A percentile compares a stretch with the other conserved stretches of the same genome.
Evolutionary conservation across 2,113 vertebrate species (phyloP).

Genomic region (Ploceus nigricollis): DNA sequence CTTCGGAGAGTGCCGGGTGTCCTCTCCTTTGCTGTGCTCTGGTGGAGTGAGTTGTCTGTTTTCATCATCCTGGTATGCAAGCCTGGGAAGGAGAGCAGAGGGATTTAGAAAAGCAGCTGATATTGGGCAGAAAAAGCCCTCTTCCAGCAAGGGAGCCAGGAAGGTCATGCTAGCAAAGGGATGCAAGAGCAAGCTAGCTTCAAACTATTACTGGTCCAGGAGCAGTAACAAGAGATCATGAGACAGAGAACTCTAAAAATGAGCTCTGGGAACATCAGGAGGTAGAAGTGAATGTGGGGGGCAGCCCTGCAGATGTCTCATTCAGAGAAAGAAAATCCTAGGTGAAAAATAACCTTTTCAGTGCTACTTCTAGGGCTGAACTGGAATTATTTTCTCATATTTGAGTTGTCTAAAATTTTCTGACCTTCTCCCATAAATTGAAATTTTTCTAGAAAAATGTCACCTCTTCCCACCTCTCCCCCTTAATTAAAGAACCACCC

Average conservation of each 20-base stretch:
- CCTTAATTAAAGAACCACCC: constrained; percentile 19
- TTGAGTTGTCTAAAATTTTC: neutral
- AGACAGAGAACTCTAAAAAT: neutral
- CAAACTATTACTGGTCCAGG: neutral
- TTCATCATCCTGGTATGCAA: constrained; percentile 89
- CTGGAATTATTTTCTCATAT: neutral
- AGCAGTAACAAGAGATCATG: neutral
- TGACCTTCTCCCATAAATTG: neutral
- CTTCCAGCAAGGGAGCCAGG: neutral
- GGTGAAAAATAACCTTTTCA: neutral
- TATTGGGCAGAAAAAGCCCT: neutral
- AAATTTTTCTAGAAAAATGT: neutral
- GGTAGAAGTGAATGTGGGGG: neutral
- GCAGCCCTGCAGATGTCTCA: neutral
- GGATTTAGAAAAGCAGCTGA: neutral
- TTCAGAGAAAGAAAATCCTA: neutral
- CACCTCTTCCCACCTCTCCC: constrained; percentile 6
- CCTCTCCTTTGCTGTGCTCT: constrained; percentile 77
- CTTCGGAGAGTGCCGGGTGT: constrained; percentile 80
- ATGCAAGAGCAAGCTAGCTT: neutral
- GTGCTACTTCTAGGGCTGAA: neutral
- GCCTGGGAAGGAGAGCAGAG: constrained; percentile 74
- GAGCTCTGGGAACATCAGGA: neutral
- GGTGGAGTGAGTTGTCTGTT: constrained; percentile 88
- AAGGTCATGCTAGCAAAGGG: neutral